Conservation (phyloP, 2,888 invertebrate genomes). For the Protophormia terraenovae region DNA sequence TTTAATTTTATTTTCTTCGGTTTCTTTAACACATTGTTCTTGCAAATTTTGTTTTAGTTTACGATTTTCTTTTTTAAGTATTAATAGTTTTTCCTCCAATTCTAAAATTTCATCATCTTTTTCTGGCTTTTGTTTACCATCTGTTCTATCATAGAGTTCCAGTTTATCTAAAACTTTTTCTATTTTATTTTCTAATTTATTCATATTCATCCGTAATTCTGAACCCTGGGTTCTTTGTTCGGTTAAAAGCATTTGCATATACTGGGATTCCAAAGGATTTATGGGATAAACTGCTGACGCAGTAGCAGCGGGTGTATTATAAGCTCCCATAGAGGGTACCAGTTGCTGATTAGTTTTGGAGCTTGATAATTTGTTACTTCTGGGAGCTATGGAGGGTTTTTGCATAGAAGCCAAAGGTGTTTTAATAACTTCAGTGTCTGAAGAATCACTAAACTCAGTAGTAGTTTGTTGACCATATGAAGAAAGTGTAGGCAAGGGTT, state of each 20-base stretch:
- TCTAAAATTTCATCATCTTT: slow-evolving; percentile 75
- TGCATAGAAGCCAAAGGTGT: slow-evolving; percentile 52
- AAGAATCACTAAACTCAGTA: slow-evolving; percentile 81
- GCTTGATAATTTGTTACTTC: slow-evolving; percentile 68
- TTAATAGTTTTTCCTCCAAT: slow-evolving; percentile 79
- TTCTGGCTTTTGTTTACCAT: slow-evolving; percentile 52
- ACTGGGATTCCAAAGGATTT: slow-evolving; percentile 77
- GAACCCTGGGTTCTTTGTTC: slow-evolving; percentile 86
- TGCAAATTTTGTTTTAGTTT: slow-evolving; percentile 71
- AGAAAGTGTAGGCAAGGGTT: slow-evolving; percentile 79
- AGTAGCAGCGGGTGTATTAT: neutral
- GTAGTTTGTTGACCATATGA: slow-evolving; percentile 67
- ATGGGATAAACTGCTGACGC: slow-evolving; percentile 13
- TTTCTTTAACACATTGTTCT: neutral
- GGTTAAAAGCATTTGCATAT: slow-evolving; percentile 83
- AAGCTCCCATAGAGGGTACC: slow-evolving; percentile 13
- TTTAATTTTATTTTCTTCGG: slow-evolving; percentile 16
- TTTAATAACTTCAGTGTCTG: slow-evolving; percentile 79
- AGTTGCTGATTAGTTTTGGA: slow-evolving; percentile 70
- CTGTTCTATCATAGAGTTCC: slow-evolving; percentile 65
- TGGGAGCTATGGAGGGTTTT: slow-evolving; percentile 62
- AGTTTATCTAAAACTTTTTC: slow-evolving; percentile 84
- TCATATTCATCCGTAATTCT: slow-evolving; percentile 85
- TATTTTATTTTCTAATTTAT: slow-evolving; percentile 85
- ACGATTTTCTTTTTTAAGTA: slow-evolving; percentile 78